Evolutionary conservation across 2,113 vertebrate species (phyloP), one percentile per base, ranked within the genome.

Genomic region (Oriolus oriolus): DNA sequence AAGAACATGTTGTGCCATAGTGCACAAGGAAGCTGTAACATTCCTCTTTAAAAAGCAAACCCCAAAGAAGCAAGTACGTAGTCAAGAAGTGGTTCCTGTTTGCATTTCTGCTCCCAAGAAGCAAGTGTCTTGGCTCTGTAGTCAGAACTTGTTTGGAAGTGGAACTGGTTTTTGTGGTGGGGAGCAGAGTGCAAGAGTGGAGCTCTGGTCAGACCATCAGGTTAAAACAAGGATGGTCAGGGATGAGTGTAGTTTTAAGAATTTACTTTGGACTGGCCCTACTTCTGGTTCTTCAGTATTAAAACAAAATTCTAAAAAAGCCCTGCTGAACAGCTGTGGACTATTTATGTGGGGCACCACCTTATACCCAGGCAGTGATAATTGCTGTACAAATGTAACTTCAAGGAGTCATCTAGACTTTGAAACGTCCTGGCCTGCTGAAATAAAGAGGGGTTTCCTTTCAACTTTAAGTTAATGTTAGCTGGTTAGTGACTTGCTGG

Each of bases 31-130:
- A 65, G 26, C 45, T 49, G 22, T 71, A 45, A 54, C 13, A 11
- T 66, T 70, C 4, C 14, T 73, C 45, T 82, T 65, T 16, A 7
- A 70, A 27, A 69, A 64, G 31, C 20, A 49, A 68, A 31, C 23
- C 8, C 8, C 1, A 30, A 27, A 57, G 54, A 37, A 16, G 11
- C 17, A 73, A 50, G 13, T 49, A 33, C 0, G 0, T 23, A 28
- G 33, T 75, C 39, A 71, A 27, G 18, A 54, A 87, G 57, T 60
- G 27, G 18, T 71, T 87, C 26, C 26, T 69, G 16, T 83, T 92
- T 47, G 13, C 18, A 11, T 31, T 84, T 65, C n/a, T 89, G 21
- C 74, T 84, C 73, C 66, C 31, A 60, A 57, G 47, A 84, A 91
- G 17, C 20, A 84, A 24, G 9, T 70, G 13, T 56, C 30, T 65